phyloP scores from a whole-genome alignment of 92 coral and sea anemone genomes.

The Zoanthus solanderi region DNA sequence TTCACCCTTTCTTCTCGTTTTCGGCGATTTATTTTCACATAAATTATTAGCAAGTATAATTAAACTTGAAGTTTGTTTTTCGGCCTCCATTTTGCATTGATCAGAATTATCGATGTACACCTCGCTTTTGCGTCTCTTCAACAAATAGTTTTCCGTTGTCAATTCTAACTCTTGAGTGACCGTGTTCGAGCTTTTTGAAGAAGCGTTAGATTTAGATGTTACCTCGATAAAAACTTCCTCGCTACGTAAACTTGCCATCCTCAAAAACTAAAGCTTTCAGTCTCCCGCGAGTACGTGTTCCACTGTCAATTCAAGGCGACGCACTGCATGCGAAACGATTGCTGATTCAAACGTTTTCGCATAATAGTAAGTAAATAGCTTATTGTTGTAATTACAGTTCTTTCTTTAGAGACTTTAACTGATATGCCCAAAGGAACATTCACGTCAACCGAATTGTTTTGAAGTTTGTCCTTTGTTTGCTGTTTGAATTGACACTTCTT shows the following conservation, averaged over 20 bases:
- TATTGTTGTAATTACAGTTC: constrained; percentile 2
- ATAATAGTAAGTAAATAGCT: background rate
- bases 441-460: constrained; percentile 14
- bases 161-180: constrained; percentile 27
- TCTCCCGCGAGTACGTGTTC: background rate
- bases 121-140: constrained; percentile 41
- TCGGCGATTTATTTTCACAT: constrained; percentile 69
- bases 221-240: constrained; percentile 56
- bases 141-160: constrained; percentile 37
- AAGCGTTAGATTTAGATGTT: constrained; percentile 3
- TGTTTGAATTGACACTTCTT: background rate
- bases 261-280: background rate
- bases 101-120: constrained; percentile 63
- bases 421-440: constrained; percentile 35
- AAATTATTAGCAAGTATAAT: constrained; percentile 71
- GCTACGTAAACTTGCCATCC: constrained; percentile 35
- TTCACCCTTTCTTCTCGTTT: constrained; percentile 72
- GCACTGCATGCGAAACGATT: background rate
- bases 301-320: background rate
- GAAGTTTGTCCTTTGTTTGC: background rate
- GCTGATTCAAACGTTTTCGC: background rate
- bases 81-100: constrained; percentile 76
- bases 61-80: constrained; percentile 67
- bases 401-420: constrained; percentile 8
- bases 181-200: background rate